phyloP scores from a whole-genome alignment of 2,888 invertebrate species.

The Drosophila yooni region DNA sequence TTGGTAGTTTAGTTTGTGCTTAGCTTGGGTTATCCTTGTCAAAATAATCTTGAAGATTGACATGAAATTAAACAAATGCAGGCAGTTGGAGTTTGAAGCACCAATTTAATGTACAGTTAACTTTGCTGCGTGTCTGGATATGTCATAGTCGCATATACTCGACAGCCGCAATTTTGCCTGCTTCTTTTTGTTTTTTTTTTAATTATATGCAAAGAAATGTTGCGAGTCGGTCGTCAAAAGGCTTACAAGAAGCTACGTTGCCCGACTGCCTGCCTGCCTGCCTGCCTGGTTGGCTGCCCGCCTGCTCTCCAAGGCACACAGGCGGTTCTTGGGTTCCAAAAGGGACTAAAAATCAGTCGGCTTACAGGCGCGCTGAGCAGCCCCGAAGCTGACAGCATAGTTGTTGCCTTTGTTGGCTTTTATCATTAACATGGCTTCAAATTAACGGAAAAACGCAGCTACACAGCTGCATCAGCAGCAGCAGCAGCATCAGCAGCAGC shows the following conservation, averaged over 20 bases:
- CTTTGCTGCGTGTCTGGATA: background rate
- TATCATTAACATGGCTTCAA: slow-evolving; percentile 76
- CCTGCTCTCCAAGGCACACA: slow-evolving; percentile 49
- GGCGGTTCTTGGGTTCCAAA: slow-evolving; percentile 45
- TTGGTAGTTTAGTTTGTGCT: background rate
- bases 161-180: background rate
- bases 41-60: background rate
- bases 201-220: slow-evolving; percentile 78
- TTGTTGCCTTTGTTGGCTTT: slow-evolving; percentile 72
- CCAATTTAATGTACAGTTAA: background rate
- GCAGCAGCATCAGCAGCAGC: background rate
- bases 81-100: background rate
- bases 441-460: slow-evolving; percentile 63
- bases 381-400: slow-evolving; percentile 32
- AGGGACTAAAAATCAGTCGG: slow-evolving; percentile 69
- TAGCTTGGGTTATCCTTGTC: background rate
- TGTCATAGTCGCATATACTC: slow-evolving; percentile 14
- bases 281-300: slow-evolving; percentile 1
- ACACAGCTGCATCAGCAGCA: slow-evolving; percentile 9
- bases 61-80: background rate
- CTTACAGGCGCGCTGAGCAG: slow-evolving; percentile 43
- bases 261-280: background rate
- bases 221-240: slow-evolving; percentile 69
- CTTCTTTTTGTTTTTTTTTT: slow-evolving; percentile 50
- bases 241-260: slow-evolving; percentile 49